phyloP scores from a whole-genome alignment of 2,797 vertebrate genomes.

The Dallia pectoralis region DNA sequence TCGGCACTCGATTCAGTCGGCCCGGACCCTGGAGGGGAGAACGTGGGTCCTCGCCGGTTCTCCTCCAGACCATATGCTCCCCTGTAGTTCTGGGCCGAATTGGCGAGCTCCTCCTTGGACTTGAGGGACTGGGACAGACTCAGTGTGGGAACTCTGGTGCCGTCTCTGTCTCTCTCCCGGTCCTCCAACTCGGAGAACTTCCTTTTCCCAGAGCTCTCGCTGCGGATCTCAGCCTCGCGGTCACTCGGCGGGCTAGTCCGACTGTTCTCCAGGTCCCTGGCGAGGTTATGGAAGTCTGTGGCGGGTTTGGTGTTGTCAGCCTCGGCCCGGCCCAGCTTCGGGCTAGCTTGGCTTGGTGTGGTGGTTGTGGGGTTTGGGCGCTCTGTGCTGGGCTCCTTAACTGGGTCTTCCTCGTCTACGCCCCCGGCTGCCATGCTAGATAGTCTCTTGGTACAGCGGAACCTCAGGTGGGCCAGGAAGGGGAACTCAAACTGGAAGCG shows the following conservation, averaged over 20 bases:
- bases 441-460: slow-evolving; percentile 92
- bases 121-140: slow-evolving; percentile 69
- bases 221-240: slow-evolving; percentile 81
- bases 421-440: slow-evolving; percentile 70
- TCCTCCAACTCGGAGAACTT: slow-evolving; percentile 80
- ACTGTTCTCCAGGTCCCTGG: slow-evolving; percentile 89
- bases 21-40: slow-evolving; percentile 74
- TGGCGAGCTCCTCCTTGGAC: slow-evolving; percentile 86
- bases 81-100: slow-evolving; percentile 86
- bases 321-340: slow-evolving; percentile 72
- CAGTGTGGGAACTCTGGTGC: slow-evolving; percentile 32
- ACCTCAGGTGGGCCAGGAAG: slow-evolving; percentile 88
- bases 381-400: slow-evolving; percentile 68
- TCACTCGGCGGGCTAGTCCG: slow-evolving; percentile 74
- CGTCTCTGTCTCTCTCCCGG: slow-evolving; percentile 47
- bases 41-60: slow-evolving; percentile 68
- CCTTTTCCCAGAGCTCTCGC: slow-evolving; percentile 79
- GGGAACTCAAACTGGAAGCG: slow-evolving; percentile 96
- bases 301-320: slow-evolving; percentile 82
- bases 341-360: slow-evolving; percentile 59
- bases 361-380: slow-evolving; percentile 35
- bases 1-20: slow-evolving; percentile 74
- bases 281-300: slow-evolving; percentile 96
- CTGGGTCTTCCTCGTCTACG: slow-evolving; percentile 51
- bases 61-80: slow-evolving; percentile 85